Base-by-base conservation (phyloP, 64 coral and sea anemone species). In the Actinia tenebrosa region DNA sequence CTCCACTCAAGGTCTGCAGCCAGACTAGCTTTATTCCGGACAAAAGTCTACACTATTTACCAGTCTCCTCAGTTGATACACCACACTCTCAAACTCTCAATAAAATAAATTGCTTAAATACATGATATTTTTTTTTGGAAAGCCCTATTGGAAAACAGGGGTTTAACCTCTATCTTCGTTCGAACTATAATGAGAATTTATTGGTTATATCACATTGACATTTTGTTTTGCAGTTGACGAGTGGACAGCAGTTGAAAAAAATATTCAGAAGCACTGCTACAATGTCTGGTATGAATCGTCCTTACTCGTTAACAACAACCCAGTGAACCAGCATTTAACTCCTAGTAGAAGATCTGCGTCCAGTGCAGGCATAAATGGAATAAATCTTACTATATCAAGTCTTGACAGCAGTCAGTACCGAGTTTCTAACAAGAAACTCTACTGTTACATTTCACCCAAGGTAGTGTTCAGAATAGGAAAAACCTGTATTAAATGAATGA, bases 221-320 rank as follows among this genome's bases (percentile, higher is more conserved):
- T 75, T 37, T 30, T 75, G 69, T 30, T 75, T 75, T 75, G 20
- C 64, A 92, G 91, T 78, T 44, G 86, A 91, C 71, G 97, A 99
- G 60, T 72, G 79, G 45, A 61, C 90, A 27, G 69, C 88, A 16
- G 88, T 99, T 27, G 88, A 95, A 50, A 95, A 93, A 62, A 94
- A 95, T 77, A 88, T 94, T 45, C 83, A 80, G 58, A 95, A 84
- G 27, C 86, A 91, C 10, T 90, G 72, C 53, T 99, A 92, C 87
- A 92, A 99, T 84, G 83, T 94, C 15, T 99, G 93, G 93, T 99
- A 95, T 88, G 97, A 99, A 90, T 93, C 93, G 45, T 90, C 82
- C 53, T 53, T 95, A 19, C 66, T 98, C 17, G 71, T 86, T 46
- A 19, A 44, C 44, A 58, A 81, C 27, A 62, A 64, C 14, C 84